Evolutionary conservation across 2,888 invertebrate species (phyloP).

Genomic region (Xestia c-nigrum): DNA sequence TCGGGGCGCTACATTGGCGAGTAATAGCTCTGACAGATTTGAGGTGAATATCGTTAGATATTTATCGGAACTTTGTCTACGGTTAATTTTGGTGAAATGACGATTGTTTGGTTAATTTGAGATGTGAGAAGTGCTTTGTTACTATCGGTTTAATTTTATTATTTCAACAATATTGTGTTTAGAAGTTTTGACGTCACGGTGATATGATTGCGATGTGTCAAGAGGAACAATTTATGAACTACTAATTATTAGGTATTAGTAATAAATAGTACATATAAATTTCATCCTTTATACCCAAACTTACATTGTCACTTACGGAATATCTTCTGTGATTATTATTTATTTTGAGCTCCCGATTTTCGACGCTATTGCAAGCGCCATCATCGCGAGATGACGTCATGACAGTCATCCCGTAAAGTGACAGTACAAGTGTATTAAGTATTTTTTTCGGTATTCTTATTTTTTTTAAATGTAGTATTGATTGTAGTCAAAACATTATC

Average conservation of each 20-base stretch:
- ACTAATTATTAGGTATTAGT: not conserved
- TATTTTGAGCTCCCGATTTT: no score
- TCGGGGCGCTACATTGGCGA: not conserved
- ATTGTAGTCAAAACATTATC: no score
- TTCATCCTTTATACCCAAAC: no score
- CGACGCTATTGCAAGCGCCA: no score
- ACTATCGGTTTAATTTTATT: not conserved
- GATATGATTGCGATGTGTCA: not conserved
- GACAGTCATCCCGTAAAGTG: no score
- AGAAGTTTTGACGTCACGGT: not conserved
- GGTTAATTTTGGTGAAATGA: slow-evolving; percentile 9
- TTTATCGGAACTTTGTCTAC: slow-evolving; percentile 26
- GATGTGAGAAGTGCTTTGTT: not conserved
- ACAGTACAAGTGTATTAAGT: no score
- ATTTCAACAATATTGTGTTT: not conserved
- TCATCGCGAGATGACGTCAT: no score
- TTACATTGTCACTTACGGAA: no score
- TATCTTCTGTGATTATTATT: no score
- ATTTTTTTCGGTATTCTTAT: no score
- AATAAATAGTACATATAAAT: no score
- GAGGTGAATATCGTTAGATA: slow-evolving; percentile 25
- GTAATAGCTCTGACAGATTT: slow-evolving; percentile 26
- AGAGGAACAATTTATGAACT: not conserved
- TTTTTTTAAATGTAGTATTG: no score
- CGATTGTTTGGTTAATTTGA: slow-evolving; percentile 19